Evolutionary conservation across 2,888 invertebrate genomes (phyloP).

Genomic region (Eilema depressum): DNA sequence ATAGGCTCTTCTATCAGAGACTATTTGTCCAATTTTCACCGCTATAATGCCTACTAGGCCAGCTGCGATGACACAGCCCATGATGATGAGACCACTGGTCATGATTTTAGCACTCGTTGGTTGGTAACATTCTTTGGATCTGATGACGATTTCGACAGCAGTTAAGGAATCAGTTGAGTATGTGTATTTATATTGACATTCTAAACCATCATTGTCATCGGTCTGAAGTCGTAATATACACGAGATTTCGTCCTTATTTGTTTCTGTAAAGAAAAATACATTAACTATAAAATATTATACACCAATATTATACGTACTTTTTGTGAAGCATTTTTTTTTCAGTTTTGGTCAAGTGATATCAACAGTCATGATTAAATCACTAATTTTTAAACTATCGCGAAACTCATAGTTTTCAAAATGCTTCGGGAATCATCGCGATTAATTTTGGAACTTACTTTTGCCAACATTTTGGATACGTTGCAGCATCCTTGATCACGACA

Average conservation of each 20-base stretch:
- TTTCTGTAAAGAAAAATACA: constrained; percentile 55
- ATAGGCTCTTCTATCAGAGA: constrained; percentile 85
- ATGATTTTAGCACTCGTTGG: constrained; percentile 73
- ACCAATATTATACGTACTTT: too few species aligned
- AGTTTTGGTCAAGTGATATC: too few species aligned
- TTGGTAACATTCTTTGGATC: constrained; percentile 71
- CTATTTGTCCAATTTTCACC: constrained; percentile 74
- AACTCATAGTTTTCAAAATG: too few species aligned
- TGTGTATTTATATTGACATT: constrained; percentile 78
- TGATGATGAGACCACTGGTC: constrained; percentile 72
- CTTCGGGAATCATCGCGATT: too few species aligned
- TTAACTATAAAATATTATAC: background rate
- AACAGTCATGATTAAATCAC: too few species aligned
- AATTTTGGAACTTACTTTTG: too few species aligned
- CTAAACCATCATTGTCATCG: constrained; percentile 59
- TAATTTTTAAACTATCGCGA: too few species aligned
- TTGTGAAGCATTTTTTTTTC: background rate
- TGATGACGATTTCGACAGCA: constrained; percentile 72
- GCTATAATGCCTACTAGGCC: constrained; percentile 79
- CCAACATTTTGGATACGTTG: too few species aligned
- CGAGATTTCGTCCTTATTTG: constrained; percentile 57
- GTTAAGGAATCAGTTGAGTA: constrained; percentile 69
- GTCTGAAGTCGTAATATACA: constrained; percentile 68
- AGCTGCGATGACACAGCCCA: constrained; percentile 77
- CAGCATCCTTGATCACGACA: too few species aligned